phyloP scores from a whole-genome alignment of 2,797 vertebrate species.

The Betta splendens region DNA sequence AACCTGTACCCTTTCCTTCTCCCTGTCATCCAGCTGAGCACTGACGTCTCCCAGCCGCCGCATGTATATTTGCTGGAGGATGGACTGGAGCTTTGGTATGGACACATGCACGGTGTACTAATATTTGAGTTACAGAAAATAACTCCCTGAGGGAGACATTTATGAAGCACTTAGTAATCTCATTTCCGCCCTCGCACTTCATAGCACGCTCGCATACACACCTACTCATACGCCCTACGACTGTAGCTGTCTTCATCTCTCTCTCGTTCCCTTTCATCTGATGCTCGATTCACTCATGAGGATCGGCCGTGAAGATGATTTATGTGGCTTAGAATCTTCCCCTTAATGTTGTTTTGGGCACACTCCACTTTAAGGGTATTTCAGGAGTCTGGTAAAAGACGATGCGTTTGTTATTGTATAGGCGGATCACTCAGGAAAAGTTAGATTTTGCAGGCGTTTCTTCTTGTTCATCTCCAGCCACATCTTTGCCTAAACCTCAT shows the following conservation, averaged over 20 bases:
- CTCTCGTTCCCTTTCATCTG: constrained; percentile 12
- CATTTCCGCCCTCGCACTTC: constrained; percentile 24
- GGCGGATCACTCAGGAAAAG: not conserved
- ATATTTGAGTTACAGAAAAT: constrained; percentile 14
- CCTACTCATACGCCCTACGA: constrained; percentile 9
- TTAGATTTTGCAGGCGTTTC: constrained; percentile 15
- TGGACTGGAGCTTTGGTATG: constrained; percentile 96
- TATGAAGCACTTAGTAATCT: constrained; percentile 30
- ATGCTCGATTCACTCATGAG: not conserved
- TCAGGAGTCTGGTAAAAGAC: constrained; percentile 10
- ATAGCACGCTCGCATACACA: constrained; percentile 10
- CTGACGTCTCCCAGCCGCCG: constrained; percentile 94
- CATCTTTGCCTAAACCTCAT: constrained; percentile 22
- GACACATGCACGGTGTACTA: constrained; percentile 6
- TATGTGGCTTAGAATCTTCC: constrained; percentile 5
- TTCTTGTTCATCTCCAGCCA: constrained; percentile 30
- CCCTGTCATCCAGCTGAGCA: constrained; percentile 97
- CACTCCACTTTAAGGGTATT: constrained; percentile 14
- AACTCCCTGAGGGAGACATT: constrained; percentile 12
- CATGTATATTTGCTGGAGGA: constrained; percentile 98
- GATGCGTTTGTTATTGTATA: constrained; percentile 3
- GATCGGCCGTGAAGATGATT: constrained; percentile 11
- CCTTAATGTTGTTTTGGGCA: constrained; percentile 32
- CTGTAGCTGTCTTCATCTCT: constrained; percentile 8
- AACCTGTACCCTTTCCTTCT: constrained; percentile 97